Base-by-base conservation (phyloP, 2,888 invertebrate genomes). In the Aspidapion aeneum region DNA sequence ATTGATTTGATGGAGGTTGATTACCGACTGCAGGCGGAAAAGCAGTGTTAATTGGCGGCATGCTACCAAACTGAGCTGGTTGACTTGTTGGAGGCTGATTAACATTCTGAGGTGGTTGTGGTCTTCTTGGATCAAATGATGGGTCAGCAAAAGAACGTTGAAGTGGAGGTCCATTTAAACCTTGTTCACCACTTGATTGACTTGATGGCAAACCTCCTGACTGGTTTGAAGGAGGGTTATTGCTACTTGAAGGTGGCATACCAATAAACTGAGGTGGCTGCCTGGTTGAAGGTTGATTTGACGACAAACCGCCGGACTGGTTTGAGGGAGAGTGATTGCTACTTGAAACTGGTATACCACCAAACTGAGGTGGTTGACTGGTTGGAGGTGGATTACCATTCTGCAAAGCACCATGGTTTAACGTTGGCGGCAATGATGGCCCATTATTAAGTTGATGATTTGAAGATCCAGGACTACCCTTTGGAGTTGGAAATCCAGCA, bases 121-220 rank as follows among this genome's bases (percentile, higher is more conserved):
- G 22, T 1, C 22, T 2, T 18, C 51, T 56, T 55, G 55, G 49
- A 12, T 61, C 57, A 54, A 62, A 60, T 56, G 61, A 60, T 21
- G 66, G 67, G 7, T 66, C 68, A 17, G 68, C 60, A 18, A 58
- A 52, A 60, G 22, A 55, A 16, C 19, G 48, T 55, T 54, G 59
- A 12, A 50, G n/a, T n/a, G n/a, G n/a, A n/a, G n/a, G n/a, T n/a
- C n/a, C n/a, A n/a, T n/a, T n/a, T n/a, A n/a, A n/a, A n/a, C n/a
- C n/a, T n/a, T n/a, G n/a, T n/a, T n/a, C n/a, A n/a, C n/a, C n/a
- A n/a, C n/a, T n/a, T n/a, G n/a, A n/a, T n/a, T n/a, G n/a, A n/a
- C n/a, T n/a, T n/a, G n/a, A n/a, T n/a, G n/a, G n/a, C n/a, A n/a
- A n/a, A n/a, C n/a, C n/a, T n/a, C n/a, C n/a, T n/a, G n/a, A n/a